Evolutionary conservation across 2,888 invertebrate genomes (phyloP), one percentile per base, ranked within the genome.

Genomic region (Spilosoma lubricipeda): DNA sequence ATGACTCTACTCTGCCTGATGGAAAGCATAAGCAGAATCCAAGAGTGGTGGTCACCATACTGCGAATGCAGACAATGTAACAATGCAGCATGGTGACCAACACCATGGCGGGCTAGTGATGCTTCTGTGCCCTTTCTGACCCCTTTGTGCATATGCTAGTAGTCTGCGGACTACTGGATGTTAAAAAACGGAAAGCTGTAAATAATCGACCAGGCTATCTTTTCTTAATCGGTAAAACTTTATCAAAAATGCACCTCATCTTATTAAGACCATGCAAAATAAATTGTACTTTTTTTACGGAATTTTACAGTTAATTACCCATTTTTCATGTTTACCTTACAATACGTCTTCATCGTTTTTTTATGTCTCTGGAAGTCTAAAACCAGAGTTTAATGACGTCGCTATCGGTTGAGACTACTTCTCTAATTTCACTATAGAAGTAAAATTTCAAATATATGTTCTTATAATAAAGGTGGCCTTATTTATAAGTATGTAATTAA

Each of bases 331-430:
- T 63, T 63, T 70, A 20, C 36, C 20, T 13, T 69, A 69, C 56
- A 63, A 70, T 70, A 63, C 63, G 63, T 63, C 42, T 70, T 42
- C 42, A 63, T 42, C 59, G 59, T 70, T 39, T 27, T 59, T 69
- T 70, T 70, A n/a, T 70, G 11, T 48, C 20, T 48, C 48, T 20
- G 63, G 70, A 70, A 70, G 63, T 70, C 63, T 45, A 70, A 70
- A 70, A 45, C 63, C 63, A 63, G n/a, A 45, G 39, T 33, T 27
- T 70, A 70, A 63, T 70, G 63, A 63, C 63, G 63, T 70, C 23
- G 39, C 59, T 70, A 70, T 7, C 36, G 52, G 13, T 3, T 33
- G 30, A 33, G 15, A 69, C 33, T 52, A 27, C 30, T 68, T 45
- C 27, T 68, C 52, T 36, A 11, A 69, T 69, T 36, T 36, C 36